Evolutionary conservation across 2,797 vertebrate species (phyloP).

Genomic region (Sebastolobus altivelis): DNA sequence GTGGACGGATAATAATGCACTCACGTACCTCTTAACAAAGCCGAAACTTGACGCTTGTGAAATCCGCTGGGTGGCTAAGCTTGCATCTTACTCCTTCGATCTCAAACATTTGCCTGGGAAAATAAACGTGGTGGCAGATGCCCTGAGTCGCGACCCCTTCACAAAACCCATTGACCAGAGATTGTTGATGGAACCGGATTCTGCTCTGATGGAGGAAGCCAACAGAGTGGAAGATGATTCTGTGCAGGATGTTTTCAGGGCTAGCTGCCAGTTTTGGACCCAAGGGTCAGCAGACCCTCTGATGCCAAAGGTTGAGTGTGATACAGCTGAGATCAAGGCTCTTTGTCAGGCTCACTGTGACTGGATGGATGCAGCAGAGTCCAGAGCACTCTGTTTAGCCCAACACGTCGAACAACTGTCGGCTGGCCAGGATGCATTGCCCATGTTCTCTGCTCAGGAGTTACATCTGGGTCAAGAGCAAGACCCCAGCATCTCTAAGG

Average conservation of each 20-base stretch:
- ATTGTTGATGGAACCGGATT: slow-evolving; percentile 23
- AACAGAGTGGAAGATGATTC: background rate
- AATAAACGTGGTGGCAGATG: slow-evolving; percentile 10
- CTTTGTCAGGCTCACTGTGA: slow-evolving; percentile 36
- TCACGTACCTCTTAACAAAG: slow-evolving; percentile 12
- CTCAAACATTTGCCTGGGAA: slow-evolving; percentile 14
- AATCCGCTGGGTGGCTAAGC: background rate
- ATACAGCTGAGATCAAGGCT: slow-evolving; percentile 20
- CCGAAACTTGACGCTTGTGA: slow-evolving; percentile 22
- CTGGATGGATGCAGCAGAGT: slow-evolving; percentile 22
- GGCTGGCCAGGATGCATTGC: background rate
- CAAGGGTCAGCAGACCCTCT: background rate
- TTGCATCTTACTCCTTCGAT: slow-evolving; percentile 15
- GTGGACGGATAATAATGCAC: background rate
- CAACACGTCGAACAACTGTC: slow-evolving; percentile 22
- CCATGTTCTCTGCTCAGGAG: background rate
- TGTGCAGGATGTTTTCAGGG: slow-evolving; percentile 23
- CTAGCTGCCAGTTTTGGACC: slow-evolving; percentile 24
- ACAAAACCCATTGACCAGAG: background rate
- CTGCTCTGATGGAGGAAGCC: background rate
- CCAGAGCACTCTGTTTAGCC: slow-evolving; percentile 9
- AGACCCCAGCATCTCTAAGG: slow-evolving; percentile 12
- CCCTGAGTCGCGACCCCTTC: slow-evolving; percentile 11
- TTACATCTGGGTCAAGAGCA: slow-evolving; percentile 5
- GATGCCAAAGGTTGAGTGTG: background rate